Percentiles rank a stretch among this genome's conserved stretches.
These are phyloP conservation scores for Oreochromis aureus DNA, from an alignment of 2,113 vertebrate species.

Conservation along the genomic window DNA sequence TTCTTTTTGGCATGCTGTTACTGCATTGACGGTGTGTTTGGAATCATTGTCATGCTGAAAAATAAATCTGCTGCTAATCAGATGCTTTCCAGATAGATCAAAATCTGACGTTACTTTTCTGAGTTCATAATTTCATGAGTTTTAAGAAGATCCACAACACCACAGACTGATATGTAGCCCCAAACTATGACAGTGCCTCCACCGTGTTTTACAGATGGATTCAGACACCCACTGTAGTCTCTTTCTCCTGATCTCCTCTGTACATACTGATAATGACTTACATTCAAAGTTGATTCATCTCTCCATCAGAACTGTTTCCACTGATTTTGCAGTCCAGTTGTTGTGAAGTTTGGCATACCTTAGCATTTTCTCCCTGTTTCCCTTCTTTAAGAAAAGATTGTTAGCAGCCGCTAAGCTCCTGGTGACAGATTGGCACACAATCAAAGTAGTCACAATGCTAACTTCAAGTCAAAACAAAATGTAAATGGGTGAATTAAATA, in stretches of 20 bases:
- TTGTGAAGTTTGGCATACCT: not conserved
- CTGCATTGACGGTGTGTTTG: rapidly evolving
- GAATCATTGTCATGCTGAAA: not conserved
- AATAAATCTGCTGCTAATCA: not conserved
- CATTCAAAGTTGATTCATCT: not conserved
- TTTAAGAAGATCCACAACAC: not conserved
- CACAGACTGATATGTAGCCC: rapidly evolving
- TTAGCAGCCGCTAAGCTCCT: too few species aligned
- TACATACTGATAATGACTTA: not conserved
- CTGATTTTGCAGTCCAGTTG: rapidly evolving
- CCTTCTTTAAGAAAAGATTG: too few species aligned
- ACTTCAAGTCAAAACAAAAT: too few species aligned
- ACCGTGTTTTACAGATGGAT: not conserved
- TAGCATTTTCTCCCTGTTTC: too few species aligned
- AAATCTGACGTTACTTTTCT: not conserved
- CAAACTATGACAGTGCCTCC: not conserved
- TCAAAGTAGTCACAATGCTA: too few species aligned
- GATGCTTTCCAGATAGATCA: not conserved
- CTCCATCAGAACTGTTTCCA: not conserved
- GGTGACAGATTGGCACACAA: too few species aligned
- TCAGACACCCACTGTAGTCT: not conserved
- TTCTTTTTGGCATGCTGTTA: not conserved
- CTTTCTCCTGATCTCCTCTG: not conserved
- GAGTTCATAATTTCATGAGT: not conserved
- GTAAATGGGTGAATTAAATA: too few species aligned